Conservation (phyloP, 2,888 invertebrate genomes). For the Philhelius pedissequus region DNA sequence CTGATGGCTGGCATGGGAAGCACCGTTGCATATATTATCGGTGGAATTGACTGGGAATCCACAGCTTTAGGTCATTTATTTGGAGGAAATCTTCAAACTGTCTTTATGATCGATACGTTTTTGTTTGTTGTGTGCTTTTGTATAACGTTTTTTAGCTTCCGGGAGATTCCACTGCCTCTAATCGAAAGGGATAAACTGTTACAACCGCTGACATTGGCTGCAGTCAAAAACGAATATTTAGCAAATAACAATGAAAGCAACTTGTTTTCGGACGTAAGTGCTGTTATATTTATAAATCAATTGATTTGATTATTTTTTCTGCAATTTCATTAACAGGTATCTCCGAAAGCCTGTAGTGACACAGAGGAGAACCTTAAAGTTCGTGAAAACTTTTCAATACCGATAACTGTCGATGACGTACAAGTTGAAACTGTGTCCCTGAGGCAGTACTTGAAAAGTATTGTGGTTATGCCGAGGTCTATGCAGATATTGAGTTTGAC, state of each 20-base stretch:
- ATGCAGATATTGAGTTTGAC: slow-evolving; percentile 82
- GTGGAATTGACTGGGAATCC: slow-evolving; percentile 82
- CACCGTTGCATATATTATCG: slow-evolving; percentile 82
- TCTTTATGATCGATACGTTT: slow-evolving; percentile 81
- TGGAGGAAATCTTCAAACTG: slow-evolving; percentile 82
- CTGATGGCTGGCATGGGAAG: slow-evolving; percentile 84
- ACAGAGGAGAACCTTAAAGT: neutral
- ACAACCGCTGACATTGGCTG: slow-evolving; percentile 74
- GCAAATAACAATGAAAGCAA: slow-evolving; percentile 72
- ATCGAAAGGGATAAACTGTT: slow-evolving; percentile 76
- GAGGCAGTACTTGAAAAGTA: slow-evolving; percentile 79
- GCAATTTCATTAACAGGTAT: slow-evolving; percentile 67
- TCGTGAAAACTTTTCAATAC: neutral
- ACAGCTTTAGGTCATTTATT: slow-evolving; percentile 79
- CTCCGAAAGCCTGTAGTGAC: slow-evolving; percentile 66
- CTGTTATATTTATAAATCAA: neutral
- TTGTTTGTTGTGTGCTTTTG: slow-evolving; percentile 81
- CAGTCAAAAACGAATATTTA: slow-evolving; percentile 74
- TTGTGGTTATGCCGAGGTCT: slow-evolving; percentile 82
- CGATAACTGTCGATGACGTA: neutral
- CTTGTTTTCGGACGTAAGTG: slow-evolving; percentile 69
- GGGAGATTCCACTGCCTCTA: slow-evolving; percentile 80
- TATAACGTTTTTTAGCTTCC: slow-evolving; percentile 81
- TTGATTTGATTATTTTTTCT: neutral
- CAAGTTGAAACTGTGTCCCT: slow-evolving; percentile 72